phyloP scores from a whole-genome alignment of 2,797 vertebrate genomes.

The Mus caroli region DNA sequence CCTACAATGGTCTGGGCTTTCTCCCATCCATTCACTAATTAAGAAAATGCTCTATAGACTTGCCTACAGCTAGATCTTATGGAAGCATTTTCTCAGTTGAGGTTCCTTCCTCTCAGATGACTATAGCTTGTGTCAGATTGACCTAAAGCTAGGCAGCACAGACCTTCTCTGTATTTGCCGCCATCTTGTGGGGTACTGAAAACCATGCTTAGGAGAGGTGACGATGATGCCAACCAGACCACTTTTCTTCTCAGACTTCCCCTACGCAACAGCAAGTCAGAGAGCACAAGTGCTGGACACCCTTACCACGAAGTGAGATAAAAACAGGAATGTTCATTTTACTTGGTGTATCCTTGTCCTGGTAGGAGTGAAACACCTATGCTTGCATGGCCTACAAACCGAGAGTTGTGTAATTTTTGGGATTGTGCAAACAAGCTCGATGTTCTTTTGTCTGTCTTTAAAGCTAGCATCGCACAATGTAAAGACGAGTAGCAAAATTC shows the following conservation, averaged over 20 bases:
- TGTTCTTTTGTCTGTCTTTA: not conserved
- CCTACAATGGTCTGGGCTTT: not conserved
- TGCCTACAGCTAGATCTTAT: not conserved
- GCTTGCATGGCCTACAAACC: not conserved
- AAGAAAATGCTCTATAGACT: not conserved
- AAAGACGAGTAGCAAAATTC: slow-evolving; percentile 50
- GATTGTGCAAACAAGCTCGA: not conserved
- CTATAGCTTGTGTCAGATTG: not conserved
- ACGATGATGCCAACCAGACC: not conserved
- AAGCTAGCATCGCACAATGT: not conserved
- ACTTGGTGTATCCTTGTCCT: not conserved
- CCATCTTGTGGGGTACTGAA: not conserved
- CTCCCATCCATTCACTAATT: not conserved
- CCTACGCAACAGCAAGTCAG: not conserved
- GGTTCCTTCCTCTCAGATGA: not conserved
- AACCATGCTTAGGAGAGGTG: not conserved
- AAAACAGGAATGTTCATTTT: not conserved
- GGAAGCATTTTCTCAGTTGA: not conserved
- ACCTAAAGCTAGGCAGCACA: not conserved
- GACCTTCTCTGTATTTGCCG: not conserved
- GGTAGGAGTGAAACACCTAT: not conserved
- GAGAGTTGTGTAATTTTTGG: not conserved
- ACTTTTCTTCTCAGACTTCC: not conserved
- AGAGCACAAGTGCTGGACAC: not conserved
- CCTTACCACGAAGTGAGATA: not conserved